Evolutionary conservation across 2,113 vertebrate genomes (phyloP).

Genomic region (Lagenorhynchus albirostris): DNA sequence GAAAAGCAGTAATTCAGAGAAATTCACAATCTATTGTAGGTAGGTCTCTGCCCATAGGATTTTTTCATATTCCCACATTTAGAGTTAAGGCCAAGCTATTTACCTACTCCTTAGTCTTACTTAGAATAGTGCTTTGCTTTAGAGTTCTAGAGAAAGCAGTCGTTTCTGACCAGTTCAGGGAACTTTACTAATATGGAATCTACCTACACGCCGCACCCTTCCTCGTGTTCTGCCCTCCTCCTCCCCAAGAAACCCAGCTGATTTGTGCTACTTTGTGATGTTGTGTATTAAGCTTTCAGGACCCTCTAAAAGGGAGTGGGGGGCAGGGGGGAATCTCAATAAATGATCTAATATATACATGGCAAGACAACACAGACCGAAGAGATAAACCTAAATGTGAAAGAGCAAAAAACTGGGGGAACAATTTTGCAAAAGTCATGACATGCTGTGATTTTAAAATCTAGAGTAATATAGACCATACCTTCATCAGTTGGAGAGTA

Average conservation of each 20-base stretch:
- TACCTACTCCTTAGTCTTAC: background rate
- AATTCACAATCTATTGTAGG: background rate
- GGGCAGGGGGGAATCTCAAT: background rate
- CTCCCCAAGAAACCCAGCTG: background rate
- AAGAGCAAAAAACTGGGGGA: background rate
- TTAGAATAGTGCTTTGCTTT: background rate
- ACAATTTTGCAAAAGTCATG: background rate
- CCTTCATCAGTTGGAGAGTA: constrained; percentile 49
- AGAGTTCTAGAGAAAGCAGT: background rate
- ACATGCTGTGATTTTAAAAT: background rate
- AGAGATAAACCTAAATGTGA: constrained; percentile 48
- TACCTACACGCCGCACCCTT: background rate
- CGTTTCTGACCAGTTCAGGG: constrained; percentile 37
- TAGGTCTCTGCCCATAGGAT: background rate
- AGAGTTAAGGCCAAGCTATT: background rate
- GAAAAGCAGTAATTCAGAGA: background rate
- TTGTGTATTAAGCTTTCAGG: background rate
- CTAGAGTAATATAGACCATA: constrained; percentile 30
- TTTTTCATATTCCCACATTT: constrained; percentile 36
- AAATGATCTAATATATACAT: constrained; percentile 45
- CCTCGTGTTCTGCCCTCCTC: background rate
- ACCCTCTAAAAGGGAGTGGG: constrained; percentile 4
- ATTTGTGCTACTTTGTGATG: background rate
- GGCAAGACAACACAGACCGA: constrained; percentile 66
- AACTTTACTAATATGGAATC: background rate